phyloP scores from a whole-genome alignment of 1,140 invertebrate species.

The Phymastichus coffea region DNA sequence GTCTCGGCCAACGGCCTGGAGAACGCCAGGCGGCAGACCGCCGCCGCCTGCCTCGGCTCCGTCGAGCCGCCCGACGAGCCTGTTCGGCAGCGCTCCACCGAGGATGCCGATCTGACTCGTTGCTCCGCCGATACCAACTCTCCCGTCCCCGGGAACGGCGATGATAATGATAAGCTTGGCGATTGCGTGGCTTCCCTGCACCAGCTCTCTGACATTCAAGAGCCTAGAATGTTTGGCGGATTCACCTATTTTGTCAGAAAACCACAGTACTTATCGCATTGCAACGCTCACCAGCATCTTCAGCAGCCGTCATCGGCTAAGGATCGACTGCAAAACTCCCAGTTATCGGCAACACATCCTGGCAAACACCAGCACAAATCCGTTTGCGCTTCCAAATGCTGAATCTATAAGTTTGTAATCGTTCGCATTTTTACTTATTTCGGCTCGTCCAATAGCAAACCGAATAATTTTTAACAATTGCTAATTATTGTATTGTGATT shows the following conservation, averaged over 20 bases:
- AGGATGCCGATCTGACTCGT: background rate
- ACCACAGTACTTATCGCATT: background rate
- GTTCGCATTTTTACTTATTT: too few relatives aligned
- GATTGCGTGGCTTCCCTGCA: background rate
- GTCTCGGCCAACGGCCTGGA: conserved; percentile 39
- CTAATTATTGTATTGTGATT: too few relatives aligned
- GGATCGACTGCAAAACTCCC: too few relatives aligned
- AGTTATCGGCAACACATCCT: too few relatives aligned
- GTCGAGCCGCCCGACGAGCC: background rate
- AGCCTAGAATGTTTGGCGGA: conserved; percentile 16
- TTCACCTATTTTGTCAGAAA: conserved; percentile 19
- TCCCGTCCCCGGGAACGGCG: background rate
- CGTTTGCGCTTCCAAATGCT: too few relatives aligned
- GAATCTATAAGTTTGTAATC: too few relatives aligned
- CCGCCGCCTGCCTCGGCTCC: background rate
- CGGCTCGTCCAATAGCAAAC: too few relatives aligned
- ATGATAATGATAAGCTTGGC: background rate
- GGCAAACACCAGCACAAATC: too few relatives aligned
- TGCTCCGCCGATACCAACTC: background rate
- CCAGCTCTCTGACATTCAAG: background rate
- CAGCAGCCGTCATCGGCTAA: too few relatives aligned
- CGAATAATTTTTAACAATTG: too few relatives aligned
- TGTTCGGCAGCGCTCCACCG: background rate
- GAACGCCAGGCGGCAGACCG: conserved; percentile 38
- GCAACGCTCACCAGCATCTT: too few relatives aligned